phyloP scores from a whole-genome alignment of 1,140 invertebrate species.

The Homalodisca vitripennis region DNA sequence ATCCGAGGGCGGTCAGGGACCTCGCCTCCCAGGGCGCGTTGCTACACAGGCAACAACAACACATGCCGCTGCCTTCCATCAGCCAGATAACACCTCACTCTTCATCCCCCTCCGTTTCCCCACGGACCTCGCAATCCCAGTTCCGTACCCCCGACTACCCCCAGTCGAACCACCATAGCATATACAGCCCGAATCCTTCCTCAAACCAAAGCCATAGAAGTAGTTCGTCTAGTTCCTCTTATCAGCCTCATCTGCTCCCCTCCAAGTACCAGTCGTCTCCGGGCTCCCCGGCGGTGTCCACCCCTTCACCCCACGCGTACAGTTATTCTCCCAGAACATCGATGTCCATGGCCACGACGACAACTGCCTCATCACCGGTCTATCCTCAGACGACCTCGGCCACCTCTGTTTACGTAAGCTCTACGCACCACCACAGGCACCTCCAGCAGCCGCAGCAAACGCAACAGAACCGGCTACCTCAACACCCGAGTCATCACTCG shows the following conservation, averaged over 20 bases:
- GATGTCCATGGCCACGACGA: not conserved
- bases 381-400: slow-evolving; percentile 5
- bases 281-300: not conserved
- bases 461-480: not conserved
- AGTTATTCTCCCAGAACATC: not conserved
- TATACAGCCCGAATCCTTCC: slow-evolving; percentile 2
- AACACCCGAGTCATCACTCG: not conserved
- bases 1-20: not conserved
- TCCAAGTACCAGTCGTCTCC: not conserved
- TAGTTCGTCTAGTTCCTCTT: not conserved
- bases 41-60: not conserved
- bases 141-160: slow-evolving; percentile 19
- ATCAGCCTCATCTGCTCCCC: not conserved
- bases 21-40: not conserved
- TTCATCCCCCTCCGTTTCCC: not conserved
- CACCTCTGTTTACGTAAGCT: not conserved
- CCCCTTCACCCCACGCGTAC: not conserved
- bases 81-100: slow-evolving; percentile 18
- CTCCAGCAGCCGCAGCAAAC: not conserved
- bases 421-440: not conserved
- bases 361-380: not conserved
- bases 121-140: not conserved
- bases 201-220: not conserved
- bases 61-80: slow-evolving; percentile 15
- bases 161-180: slow-evolving; percentile 17